Conservation (phyloP, 2,797 vertebrate genomes). For the Oophaga sylvatica region DNA sequence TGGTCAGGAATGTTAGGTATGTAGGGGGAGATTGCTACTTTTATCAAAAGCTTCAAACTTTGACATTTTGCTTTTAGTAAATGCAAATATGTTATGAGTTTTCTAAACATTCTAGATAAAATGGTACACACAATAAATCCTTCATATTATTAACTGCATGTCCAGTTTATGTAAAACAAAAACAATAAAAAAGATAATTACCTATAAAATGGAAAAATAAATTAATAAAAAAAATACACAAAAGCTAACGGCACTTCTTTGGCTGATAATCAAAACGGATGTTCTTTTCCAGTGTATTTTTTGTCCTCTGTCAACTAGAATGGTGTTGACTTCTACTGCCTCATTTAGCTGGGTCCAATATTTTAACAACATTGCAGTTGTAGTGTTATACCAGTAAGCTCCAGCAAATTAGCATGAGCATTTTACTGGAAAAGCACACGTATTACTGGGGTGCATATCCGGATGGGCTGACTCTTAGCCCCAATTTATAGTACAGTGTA, state of each 20-base stretch:
- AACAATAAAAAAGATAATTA: neutral
- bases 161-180: neutral
- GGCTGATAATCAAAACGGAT: too few relatives aligned
- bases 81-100: neutral
- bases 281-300: neutral
- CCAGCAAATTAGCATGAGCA: neutral
- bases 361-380: neutral
- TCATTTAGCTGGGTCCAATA: neutral
- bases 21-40: neutral
- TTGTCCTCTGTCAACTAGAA: neutral
- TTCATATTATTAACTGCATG: neutral
- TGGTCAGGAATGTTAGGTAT: slow-evolving; percentile 14
- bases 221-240: too few relatives aligned
- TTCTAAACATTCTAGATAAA: neutral
- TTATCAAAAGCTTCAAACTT: neutral
- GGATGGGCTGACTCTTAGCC: too few relatives aligned
- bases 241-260: too few relatives aligned
- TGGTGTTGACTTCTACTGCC: neutral
- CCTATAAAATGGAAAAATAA: too few relatives aligned
- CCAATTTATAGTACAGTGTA: too few relatives aligned
- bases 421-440: neutral
- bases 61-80: neutral
- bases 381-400: neutral
- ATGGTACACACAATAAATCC: neutral
- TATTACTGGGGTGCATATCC: neutral